Evolutionary conservation across 2,797 vertebrate species (phyloP).

Genomic region (Amphiprion clarkii): DNA sequence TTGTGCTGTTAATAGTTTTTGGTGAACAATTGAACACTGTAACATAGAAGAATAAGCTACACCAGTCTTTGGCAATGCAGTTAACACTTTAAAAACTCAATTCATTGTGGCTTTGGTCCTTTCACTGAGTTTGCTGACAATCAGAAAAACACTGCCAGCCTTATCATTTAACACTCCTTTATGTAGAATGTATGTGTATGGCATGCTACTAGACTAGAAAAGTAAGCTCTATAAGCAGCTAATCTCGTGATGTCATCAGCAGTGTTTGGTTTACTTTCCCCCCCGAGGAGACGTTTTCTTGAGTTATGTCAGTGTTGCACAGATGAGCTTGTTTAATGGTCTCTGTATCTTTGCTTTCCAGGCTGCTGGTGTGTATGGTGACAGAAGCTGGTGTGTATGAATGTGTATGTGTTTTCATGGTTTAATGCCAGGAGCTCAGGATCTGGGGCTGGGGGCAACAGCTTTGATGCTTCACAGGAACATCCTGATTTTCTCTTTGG

Average conservation of each 20-base stretch:
- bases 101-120: neutral
- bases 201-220: neutral
- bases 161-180: neutral
- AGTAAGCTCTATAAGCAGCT: neutral
- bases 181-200: neutral
- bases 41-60: neutral
- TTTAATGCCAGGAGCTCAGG: constrained; percentile 64
- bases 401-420: constrained; percentile 32
- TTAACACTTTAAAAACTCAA: neutral
- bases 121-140: neutral
- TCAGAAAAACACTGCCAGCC: neutral
- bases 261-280: neutral
- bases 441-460: constrained; percentile 67
- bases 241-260: neutral
- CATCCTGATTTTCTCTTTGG: constrained; percentile 74
- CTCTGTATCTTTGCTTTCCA: constrained; percentile 45
- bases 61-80: neutral
- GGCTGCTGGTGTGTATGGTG: constrained; percentile 63
- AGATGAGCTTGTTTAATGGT: constrained; percentile 66
- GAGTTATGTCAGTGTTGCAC: constrained; percentile 35
- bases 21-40: neutral
- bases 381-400: constrained; percentile 31
- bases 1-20: neutral
- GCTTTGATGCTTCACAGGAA: constrained; percentile 77
- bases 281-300: constrained; percentile 14